A percentile compares a stretch with the other conserved stretches of the same genome.
phyloP scores from a whole-genome alignment of 1,140 invertebrate species.

The Zeugodacus cucurbitae region DNA sequence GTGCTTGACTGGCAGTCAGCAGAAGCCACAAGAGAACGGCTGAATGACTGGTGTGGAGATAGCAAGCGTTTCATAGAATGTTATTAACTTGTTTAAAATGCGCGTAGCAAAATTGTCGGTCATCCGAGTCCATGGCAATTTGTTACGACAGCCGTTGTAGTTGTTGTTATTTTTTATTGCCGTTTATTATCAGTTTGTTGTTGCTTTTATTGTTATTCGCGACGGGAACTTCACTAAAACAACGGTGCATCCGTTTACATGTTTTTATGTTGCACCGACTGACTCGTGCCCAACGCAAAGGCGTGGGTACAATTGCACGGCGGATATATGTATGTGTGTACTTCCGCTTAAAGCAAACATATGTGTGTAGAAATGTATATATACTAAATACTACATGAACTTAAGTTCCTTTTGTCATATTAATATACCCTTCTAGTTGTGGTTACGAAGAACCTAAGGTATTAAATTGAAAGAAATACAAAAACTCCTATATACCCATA shows the following conservation, averaged over 20 bases:
- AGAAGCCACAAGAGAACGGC: neutral
- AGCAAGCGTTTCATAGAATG: neutral
- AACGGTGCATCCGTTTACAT: neutral
- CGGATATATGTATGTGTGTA: neutral
- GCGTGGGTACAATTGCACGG: neutral
- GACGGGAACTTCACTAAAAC: neutral
- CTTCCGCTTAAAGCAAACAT: neutral
- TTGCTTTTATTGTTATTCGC: neutral
- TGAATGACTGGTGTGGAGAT: neutral
- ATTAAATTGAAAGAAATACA: too few relatives aligned
- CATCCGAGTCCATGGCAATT: slow-evolving; percentile 1
- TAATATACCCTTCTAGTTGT: neutral
- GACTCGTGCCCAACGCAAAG: neutral
- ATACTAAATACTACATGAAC: neutral
- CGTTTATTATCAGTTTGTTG: neutral
- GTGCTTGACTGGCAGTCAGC: neutral
- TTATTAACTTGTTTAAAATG: slow-evolving; percentile 34
- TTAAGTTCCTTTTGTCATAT: neutral
- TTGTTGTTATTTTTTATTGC: neutral
- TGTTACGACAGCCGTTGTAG: neutral
- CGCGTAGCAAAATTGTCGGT: slow-evolving; percentile 20
- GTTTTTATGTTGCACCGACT: neutral
- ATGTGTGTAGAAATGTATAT: neutral
- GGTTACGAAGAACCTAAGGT: neutral
- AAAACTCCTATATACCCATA: too few relatives aligned